Evolutionary conservation across 1,140 invertebrate genomes (phyloP), one percentile per base, ranked within the genome.

Genomic region (Ectropis grisescens): DNA sequence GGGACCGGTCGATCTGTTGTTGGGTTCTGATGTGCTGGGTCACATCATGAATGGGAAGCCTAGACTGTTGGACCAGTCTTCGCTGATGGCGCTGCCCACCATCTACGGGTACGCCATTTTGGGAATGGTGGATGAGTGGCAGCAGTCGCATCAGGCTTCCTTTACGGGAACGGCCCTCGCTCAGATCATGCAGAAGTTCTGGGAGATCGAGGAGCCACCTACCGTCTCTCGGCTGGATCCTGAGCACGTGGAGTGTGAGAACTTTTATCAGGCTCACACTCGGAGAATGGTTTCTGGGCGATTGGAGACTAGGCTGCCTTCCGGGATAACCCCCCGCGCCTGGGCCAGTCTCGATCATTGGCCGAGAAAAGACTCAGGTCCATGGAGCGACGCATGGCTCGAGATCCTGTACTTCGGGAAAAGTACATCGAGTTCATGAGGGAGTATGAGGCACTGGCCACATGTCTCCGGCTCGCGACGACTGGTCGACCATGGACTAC

Each of bases 381-480:
- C 5, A 12, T 45, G 2, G 42, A 45, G 32, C 8, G 27, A 2
- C 26, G 28, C 11, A 13, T 45, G 12, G 9, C 27, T 16, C 7
- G 22, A 7, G 11, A 45, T 11, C 27, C 35, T 11, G 2, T 12
- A 10, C 39, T 39, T 23, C 7, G 10, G n/a, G 14, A 38, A 8
- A 45, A 45, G 33, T 45, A 45, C 25, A 35, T 15, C 1, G 30
- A 38, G 10, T 45, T 45, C 26, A 45, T 45, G 36, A 11, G 26
- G 2, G 35, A 43, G 9, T 43, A 43, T 33, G 16, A 29, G 31
- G 24, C 13, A 3, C 13, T 43, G 35, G 35, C 13, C 41, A 43
- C 15, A 45, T 45, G 36, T 35, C 32, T 5, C 10, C 11, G 13
- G 38, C 37, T 13, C 6, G 15, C 12, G 24, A 32, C 10, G 11